Percentiles rank a stretch among this genome's conserved stretches.
These are phyloP conservation scores for Salarias fasciatus DNA, from an alignment of 2,797 vertebrate species.

Conservation along the genomic window DNA sequence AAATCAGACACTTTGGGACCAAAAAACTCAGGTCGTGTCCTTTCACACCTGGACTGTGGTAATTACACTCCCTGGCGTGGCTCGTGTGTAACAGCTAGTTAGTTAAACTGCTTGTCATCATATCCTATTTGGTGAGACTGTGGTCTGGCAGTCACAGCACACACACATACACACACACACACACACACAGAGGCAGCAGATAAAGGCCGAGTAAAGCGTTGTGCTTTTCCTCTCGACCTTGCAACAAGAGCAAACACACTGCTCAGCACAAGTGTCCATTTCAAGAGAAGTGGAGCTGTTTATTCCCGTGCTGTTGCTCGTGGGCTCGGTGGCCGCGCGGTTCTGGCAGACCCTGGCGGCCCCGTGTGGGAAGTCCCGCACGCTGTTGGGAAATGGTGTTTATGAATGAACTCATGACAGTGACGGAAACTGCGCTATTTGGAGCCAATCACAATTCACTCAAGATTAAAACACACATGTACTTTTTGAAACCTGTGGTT, in stretches of 20 bases:
- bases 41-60: slow-evolving; percentile 9
- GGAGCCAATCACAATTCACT: neutral
- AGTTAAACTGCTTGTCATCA: slow-evolving; percentile 30
- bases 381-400: slow-evolving; percentile 72
- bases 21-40: slow-evolving; percentile 6
- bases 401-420: slow-evolving; percentile 72
- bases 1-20: neutral
- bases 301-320: slow-evolving; percentile 53
- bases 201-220: slow-evolving; percentile 42
- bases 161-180: neutral
- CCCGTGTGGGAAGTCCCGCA: slow-evolving; percentile 70
- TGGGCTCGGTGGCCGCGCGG: slow-evolving; percentile 59
- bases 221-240: slow-evolving; percentile 42
- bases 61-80: slow-evolving; percentile 5
- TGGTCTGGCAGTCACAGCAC: slow-evolving; percentile 1
- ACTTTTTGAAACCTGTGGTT: too few relatives aligned
- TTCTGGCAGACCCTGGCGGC: slow-evolving; percentile 54
- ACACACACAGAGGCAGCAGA: slow-evolving; percentile 8
- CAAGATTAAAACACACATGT: neutral
- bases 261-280: slow-evolving; percentile 39
- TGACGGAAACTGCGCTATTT: slow-evolving; percentile 37
- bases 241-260: slow-evolving; percentile 39
- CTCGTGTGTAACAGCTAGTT: slow-evolving; percentile 9
- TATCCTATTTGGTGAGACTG: slow-evolving; percentile 27
- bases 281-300: slow-evolving; percentile 41